Evolutionary conservation across 2,888 invertebrate species (phyloP).

Genomic region (Melanostoma scalare): DNA sequence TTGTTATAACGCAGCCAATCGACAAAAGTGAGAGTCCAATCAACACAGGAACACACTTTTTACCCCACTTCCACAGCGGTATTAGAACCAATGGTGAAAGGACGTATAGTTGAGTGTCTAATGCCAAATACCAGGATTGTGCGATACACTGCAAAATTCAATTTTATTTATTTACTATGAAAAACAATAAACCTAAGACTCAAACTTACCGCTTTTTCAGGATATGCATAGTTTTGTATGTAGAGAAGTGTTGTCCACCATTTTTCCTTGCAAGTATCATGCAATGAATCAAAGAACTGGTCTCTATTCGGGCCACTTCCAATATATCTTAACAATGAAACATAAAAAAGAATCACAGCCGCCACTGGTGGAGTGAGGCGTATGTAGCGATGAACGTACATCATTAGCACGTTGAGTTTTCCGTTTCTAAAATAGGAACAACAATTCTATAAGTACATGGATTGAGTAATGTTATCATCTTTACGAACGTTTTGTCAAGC

Average conservation of each 20-base stretch:
- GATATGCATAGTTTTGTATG: conserved; percentile 82
- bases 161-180: too few species aligned
- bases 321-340: conserved; percentile 82
- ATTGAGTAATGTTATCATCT: conserved; percentile 33
- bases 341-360: conserved; percentile 82
- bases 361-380: conserved; percentile 81
- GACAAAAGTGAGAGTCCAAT: conserved; percentile 77
- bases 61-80: conserved; percentile 82
- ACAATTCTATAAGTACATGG: background rate
- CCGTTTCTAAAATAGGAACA: conserved; percentile 74
- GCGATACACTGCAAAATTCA: conserved; percentile 81
- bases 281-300: conserved; percentile 80
- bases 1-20: conserved; percentile 78
- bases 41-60: conserved; percentile 77
- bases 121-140: conserved; percentile 84
- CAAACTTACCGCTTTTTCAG: conserved; percentile 77
- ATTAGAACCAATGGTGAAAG: conserved; percentile 84
- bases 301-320: conserved; percentile 84
- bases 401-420: conserved; percentile 76
- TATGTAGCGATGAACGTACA: too few species aligned
- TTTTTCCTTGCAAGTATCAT: conserved; percentile 78
- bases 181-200: background rate
- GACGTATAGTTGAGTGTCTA: conserved; percentile 84
- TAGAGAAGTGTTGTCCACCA: conserved; percentile 83
- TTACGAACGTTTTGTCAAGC: conserved; percentile 77